Conservation (phyloP, 2,888 invertebrate genomes). For the Drosophila fungiperda region DNA sequence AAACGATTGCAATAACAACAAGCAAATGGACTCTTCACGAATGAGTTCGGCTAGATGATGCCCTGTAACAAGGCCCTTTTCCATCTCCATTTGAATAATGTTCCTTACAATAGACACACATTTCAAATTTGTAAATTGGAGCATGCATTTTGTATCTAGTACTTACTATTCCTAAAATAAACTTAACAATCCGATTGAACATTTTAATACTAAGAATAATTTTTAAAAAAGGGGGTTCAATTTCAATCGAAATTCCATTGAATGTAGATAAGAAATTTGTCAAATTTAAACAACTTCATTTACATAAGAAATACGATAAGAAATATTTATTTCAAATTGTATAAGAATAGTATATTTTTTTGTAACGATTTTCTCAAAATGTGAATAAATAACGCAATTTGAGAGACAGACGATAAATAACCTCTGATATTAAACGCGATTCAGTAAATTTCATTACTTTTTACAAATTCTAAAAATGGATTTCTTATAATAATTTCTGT, state of each 20-base stretch:
- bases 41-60: background rate
- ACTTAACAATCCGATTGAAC: accelerated
- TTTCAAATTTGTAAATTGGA: background rate
- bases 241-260: background rate
- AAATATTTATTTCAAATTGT: background rate
- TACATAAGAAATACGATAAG: background rate
- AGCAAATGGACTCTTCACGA: background rate
- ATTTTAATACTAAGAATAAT: background rate
- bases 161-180: background rate
- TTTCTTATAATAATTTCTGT: background rate
- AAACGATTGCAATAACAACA: constrained; percentile 62
- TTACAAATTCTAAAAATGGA: background rate
- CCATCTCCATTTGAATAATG: background rate
- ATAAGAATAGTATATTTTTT: too few species aligned
- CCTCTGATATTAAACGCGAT: background rate
- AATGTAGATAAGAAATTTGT: background rate
- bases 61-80: background rate
- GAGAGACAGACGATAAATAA: background rate
- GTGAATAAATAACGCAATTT: background rate
- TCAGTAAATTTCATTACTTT: background rate
- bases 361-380: background rate
- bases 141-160: background rate
- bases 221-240: background rate
- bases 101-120: accelerated
- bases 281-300: background rate